Base-by-base conservation (phyloP, 2,113 vertebrate species). In the Genyomyrus donnyi region DNA sequence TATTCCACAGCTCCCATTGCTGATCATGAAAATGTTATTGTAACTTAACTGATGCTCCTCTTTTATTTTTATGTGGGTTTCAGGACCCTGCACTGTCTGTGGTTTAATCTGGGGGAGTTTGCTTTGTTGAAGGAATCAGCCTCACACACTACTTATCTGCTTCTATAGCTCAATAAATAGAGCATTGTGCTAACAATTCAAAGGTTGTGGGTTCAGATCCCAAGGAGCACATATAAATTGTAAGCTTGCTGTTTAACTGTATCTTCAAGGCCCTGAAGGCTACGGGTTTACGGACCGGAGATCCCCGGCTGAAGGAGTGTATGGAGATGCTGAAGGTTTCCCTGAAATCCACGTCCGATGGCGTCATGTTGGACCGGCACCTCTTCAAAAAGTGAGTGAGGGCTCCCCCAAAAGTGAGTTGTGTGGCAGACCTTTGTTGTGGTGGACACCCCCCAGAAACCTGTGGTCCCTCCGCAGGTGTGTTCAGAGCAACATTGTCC, bases 401-500 rank as follows among this genome's bases (percentile, higher is more conserved):
- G 39, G 46, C 52, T 31, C 49, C 52, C n/a, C 39, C 50, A 77
- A 31, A 70, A 70, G n/a, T 70, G 62, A 70, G 10, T 10, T 13
- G 62, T 53, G 8, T 88, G 21, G 13, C 13, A 80, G 74, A 35
- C 5, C 31, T 17, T 19, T 19, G 74, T 17, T 46, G 45, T 85
- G 83, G 24, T 42, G 21, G 17, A n/a, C 10, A 4, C 83, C 83
- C 8, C 17, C 15, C 45, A 24, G 11, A 45, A 27, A 35, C 15
- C 15, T 66, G 58, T 52, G 9, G 27, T 53, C 86, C 1, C 35
- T 93, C 35, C 89, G 91, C 96, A 99, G 98, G 95, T 99, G 98
- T 95, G 98, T 99, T 94, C 98, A 99, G 92, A 99, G 98, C 96
- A 99, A 99, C 95, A 99, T 99, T 92, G 98, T 99, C 91, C 96